Conservation (phyloP, 2,797 vertebrate genomes). For the Myotis planiceps region DNA sequence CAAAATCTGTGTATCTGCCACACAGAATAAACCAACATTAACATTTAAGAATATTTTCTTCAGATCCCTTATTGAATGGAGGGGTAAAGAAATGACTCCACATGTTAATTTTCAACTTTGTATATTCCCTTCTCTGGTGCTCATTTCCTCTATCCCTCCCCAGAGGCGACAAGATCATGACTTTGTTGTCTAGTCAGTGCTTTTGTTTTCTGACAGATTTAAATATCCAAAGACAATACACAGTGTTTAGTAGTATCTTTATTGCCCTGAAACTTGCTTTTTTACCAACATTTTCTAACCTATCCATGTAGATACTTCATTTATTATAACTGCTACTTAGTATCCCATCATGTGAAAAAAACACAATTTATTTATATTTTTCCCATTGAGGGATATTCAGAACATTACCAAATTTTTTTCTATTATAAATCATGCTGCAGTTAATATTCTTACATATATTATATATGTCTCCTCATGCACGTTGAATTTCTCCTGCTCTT, state of each 20-base stretch:
- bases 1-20: not conserved
- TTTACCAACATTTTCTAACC: not conserved
- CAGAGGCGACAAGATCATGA: not conserved
- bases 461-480: not conserved
- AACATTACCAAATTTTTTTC: not conserved
- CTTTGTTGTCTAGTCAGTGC: not conserved
- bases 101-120: not conserved
- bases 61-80: not conserved
- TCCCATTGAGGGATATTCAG: not conserved
- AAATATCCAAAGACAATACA: not conserved
- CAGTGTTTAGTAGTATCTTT: not conserved
- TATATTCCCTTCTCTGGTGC: not conserved
- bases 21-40: not conserved
- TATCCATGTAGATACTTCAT: not conserved
- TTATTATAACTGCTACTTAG: not conserved
- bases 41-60: not conserved
- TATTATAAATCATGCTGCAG: not conserved
- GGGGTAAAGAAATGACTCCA: not conserved
- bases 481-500: not conserved
- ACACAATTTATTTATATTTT: not conserved
- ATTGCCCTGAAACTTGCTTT: not conserved
- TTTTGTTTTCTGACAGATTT: not conserved
- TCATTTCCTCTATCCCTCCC: not conserved
- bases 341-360: not conserved
- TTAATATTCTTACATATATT: not conserved